Evolutionary conservation across 2,113 vertebrate species (phyloP).

Genomic region (Menidia beryllina): DNA sequence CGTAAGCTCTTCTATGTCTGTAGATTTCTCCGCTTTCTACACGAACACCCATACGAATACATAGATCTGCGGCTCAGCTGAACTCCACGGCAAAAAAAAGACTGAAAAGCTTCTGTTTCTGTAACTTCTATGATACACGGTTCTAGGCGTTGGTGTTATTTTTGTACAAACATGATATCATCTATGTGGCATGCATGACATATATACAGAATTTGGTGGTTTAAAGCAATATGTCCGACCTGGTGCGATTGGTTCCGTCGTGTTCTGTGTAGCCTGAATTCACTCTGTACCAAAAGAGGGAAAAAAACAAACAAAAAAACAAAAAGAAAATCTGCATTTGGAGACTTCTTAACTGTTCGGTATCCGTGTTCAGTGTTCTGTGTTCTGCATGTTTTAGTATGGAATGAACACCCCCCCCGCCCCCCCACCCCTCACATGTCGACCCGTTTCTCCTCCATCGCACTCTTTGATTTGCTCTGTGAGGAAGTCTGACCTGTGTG

Average conservation of each 20-base stretch:
- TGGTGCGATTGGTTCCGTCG: slow-evolving; percentile 83
- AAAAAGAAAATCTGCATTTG: slow-evolving; percentile 71
- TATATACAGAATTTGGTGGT: slow-evolving; percentile 85
- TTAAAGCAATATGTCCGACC: slow-evolving; percentile 86
- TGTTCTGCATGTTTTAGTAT: slow-evolving; percentile 86
- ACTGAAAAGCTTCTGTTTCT: slow-evolving; percentile 73
- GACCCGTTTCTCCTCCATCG: slow-evolving; percentile 69
- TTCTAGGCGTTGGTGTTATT: slow-evolving; percentile 85
- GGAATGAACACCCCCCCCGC: slow-evolving; percentile 84
- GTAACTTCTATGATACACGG: slow-evolving; percentile 79
- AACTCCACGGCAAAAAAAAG: slow-evolving; percentile 73
- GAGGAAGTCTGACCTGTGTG: slow-evolving; percentile 59
- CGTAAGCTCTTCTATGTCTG: slow-evolving; percentile 63
- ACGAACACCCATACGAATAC: slow-evolving; percentile 52
- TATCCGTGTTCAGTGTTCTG: slow-evolving; percentile 85
- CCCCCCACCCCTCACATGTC: too few species aligned
- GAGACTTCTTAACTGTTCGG: slow-evolving; percentile 79
- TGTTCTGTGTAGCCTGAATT: slow-evolving; percentile 84
- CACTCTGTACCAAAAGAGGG: slow-evolving; percentile 67
- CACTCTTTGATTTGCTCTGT: slow-evolving; percentile 56
- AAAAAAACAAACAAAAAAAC: neutral
- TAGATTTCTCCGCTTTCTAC: slow-evolving; percentile 56
- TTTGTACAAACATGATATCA: slow-evolving; percentile 87
- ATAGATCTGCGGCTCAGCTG: slow-evolving; percentile 61
- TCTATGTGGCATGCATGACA: slow-evolving; percentile 87